Evolutionary conservation across 1,140 invertebrate genomes (phyloP).

Genomic region (Drosophila nigromelanica): DNA sequence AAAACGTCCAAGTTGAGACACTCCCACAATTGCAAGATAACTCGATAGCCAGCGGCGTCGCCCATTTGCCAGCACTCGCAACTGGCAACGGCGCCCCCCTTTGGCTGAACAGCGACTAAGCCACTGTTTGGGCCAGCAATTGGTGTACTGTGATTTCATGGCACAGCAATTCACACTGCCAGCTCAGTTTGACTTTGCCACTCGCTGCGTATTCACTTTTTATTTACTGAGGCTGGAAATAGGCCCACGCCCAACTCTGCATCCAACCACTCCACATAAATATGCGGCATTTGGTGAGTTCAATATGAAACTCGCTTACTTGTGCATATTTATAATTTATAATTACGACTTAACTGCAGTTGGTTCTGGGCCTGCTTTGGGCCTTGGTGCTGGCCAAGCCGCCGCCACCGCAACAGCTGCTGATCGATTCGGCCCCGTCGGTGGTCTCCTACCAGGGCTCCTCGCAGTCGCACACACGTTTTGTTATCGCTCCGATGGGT

Average conservation of each 20-base stretch:
- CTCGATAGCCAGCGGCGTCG: slow-evolving; percentile 44
- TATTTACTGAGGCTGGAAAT: slow-evolving; percentile 26
- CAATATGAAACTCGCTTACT: no score
- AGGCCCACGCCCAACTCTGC: slow-evolving; percentile 15
- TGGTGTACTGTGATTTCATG: slow-evolving; percentile 75
- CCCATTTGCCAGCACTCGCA: background rate
- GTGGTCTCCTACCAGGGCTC: slow-evolving; percentile 80
- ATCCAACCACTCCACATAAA: slow-evolving; percentile 5
- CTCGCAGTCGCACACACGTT: slow-evolving; percentile 70
- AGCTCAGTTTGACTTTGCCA: slow-evolving; percentile 77
- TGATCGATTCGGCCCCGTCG: slow-evolving; percentile 76
- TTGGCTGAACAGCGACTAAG: no score
- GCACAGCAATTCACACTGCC: slow-evolving; percentile 78
- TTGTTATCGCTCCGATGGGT: slow-evolving; percentile 77
- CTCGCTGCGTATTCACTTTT: slow-evolving; percentile 58
- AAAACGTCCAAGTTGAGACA: slow-evolving; percentile 79
- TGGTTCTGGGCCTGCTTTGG: slow-evolving; percentile 10
- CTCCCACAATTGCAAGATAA: slow-evolving; percentile 82
- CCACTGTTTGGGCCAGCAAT: slow-evolving; percentile 29
- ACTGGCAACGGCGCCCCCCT: slow-evolving; percentile 2
- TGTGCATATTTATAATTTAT: no score
- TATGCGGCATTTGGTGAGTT: slow-evolving; percentile 69
- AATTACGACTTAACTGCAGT: slow-evolving; percentile 3
- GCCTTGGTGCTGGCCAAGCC: slow-evolving; percentile 32
- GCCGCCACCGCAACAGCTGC: slow-evolving; percentile 28